These are phyloP conservation scores for Lacerta viridis DNA, from an alignment of 2,797 vertebrate genomes.

Conservation along the genomic window DNA sequence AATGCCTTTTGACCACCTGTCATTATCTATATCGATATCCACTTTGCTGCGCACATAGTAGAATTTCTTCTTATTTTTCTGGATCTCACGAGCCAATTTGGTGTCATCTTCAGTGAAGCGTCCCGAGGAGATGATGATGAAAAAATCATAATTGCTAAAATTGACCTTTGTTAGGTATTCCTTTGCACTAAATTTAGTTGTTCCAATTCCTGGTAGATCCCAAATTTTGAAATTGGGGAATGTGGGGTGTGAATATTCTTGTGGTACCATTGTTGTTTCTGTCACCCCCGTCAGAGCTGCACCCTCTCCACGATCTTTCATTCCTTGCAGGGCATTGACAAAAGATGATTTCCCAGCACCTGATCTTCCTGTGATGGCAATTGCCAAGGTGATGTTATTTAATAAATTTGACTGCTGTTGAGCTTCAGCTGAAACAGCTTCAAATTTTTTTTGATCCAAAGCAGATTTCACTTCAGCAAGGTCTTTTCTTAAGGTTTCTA, in stretches of 20 bases:
- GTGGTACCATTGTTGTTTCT: constrained; percentile 35
- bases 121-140: not conserved
- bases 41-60: constrained; percentile 26
- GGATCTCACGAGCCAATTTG: not conserved
- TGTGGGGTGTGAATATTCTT: constrained; percentile 54
- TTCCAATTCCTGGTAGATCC: constrained; percentile 76
- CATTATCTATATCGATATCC: not conserved
- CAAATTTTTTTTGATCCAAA: fast-evolving
- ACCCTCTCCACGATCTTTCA: constrained; percentile 42
- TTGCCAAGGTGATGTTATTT: constrained; percentile 27
- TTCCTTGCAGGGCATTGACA: constrained; percentile 63
- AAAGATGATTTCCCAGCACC: constrained; percentile 74
- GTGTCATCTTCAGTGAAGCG: not conserved
- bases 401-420: fast-evolving
- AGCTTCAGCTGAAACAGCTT: not conserved
- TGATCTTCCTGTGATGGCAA: constrained; percentile 67
- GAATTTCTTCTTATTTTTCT: not conserved
- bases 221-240: constrained; percentile 65
- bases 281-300: constrained; percentile 45
- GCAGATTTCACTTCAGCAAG: not conserved
- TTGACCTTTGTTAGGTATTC: not conserved
- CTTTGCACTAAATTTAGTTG: fast-evolving
- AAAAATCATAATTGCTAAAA: constrained; percentile 12
- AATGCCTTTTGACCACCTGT: fast-evolving
- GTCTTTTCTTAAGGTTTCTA: fast-evolving